Base-by-base conservation (phyloP, 2,113 vertebrate genomes). In the Vicugna pacos region DNA sequence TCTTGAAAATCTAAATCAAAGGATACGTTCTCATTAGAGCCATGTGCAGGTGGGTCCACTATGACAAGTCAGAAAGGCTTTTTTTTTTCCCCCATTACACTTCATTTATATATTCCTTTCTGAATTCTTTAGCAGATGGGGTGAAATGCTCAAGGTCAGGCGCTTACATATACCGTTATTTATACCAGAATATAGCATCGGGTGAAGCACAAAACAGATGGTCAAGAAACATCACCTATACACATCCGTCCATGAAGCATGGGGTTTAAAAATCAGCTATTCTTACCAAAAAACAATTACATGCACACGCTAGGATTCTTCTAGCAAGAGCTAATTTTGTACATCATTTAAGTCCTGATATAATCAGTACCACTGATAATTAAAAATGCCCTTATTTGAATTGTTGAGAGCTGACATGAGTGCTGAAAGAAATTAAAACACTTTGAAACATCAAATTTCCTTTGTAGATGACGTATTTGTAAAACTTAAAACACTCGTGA, bases 121-220 rank as follows among this genome's bases (percentile, higher is more conserved):
- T 30, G 6, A 82, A 92, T 89, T 90, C 30, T 26, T 96, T 48
- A 95, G 42, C 38, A 70, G 81, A 91, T 54, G 88, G 64, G 77
- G 24, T 70, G 75, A 84, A 93, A 76, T 20, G 30, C 52, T 92
- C 64, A 76, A 92, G 62, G 89, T 86, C 79, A 93, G 50, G 26
- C 35, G 32, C 46, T 96, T 64, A 48, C 38, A 88, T 48, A 77
- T 67, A 42, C 67, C 58, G 85, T 83, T 60, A 89, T 93, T 95
- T 65, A 94, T 67, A 76, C 9, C 50, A 52, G 73, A 92, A 73
- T 86, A 85, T 32, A 85, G 56, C 38, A 86, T 54, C 32, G n/a
- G 32, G 13, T 92, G 80, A 85, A 83, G 14, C 32, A 72, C 6
- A 69, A 76, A 93, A 38, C 82, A 93, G 77, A 85, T 95, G 81